A percentile compares a stretch with the other conserved stretches of the same genome.
Evolutionary conservation across 2,888 invertebrate species (phyloP).

Genomic region (Tenthredo amoena): DNA sequence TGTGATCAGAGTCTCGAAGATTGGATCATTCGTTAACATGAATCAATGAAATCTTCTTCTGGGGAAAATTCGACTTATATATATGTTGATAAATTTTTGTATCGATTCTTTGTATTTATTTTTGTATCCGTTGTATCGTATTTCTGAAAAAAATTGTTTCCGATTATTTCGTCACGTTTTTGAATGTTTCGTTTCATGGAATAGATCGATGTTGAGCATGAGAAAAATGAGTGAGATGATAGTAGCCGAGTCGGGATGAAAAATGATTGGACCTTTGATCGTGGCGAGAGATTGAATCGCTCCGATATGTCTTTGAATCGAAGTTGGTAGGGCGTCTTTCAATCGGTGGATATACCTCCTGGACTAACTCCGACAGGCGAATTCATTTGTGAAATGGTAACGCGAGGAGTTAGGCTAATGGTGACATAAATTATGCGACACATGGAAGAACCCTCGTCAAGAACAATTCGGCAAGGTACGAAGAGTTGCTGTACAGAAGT

Average conservation of each 20-base stretch:
- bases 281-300: neutral
- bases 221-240: neutral
- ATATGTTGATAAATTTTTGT: neutral
- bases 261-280: neutral
- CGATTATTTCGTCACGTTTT: neutral
- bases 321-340: neutral
- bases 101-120: no score
- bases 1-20: no score
- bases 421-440: conserved; percentile 46
- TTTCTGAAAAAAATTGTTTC: neutral
- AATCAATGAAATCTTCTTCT: neutral
- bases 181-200: neutral
- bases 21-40: no score
- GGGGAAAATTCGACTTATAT: neutral
- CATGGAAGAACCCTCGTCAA: conserved; percentile 30
- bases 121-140: neutral
- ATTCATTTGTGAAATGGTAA: conserved; percentile 35
- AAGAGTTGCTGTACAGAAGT: neutral
- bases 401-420: conserved; percentile 24
- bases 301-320: neutral
- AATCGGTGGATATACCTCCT: neutral
- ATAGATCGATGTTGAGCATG: neutral
- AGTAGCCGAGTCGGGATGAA: neutral
- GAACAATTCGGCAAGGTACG: neutral
- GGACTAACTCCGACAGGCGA: neutral